phyloP scores from a whole-genome alignment of 2,113 vertebrate species.

The Triplophysa tibetana region DNA sequence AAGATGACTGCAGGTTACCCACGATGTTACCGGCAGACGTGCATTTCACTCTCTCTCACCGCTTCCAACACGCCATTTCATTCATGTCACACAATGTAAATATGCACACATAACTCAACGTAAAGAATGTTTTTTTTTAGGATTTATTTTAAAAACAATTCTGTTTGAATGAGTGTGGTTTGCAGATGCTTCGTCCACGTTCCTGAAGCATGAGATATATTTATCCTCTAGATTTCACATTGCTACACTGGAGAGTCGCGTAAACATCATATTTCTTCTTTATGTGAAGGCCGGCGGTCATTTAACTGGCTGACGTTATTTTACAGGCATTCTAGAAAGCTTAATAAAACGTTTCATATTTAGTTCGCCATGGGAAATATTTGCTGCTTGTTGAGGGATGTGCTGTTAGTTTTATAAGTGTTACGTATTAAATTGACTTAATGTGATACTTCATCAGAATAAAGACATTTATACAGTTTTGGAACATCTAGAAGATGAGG shows the following conservation, averaged over 20 bases:
- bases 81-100: not conserved
- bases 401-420: too few relatives aligned
- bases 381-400: not conserved
- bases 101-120: not conserved
- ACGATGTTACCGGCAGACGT: not conserved
- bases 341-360: too few relatives aligned
- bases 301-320: not conserved
- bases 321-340: too few relatives aligned
- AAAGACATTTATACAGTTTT: too few relatives aligned
- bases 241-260: not conserved
- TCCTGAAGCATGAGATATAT: not conserved
- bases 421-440: too few relatives aligned
- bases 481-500: too few relatives aligned
- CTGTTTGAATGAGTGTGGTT: not conserved
- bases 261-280: slow-evolving; percentile 11
- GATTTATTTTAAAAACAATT: slow-evolving; percentile 19
- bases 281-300: not conserved
- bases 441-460: too few relatives aligned
- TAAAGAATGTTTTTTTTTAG: not conserved
- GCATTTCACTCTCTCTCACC: not conserved
- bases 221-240: not conserved
- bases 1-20: too few relatives aligned
- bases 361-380: too few relatives aligned
- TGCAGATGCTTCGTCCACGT: not conserved
- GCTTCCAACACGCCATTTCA: not conserved